Base-by-base conservation (phyloP, 2,113 vertebrate species). In the Turdus rufiventris region DNA sequence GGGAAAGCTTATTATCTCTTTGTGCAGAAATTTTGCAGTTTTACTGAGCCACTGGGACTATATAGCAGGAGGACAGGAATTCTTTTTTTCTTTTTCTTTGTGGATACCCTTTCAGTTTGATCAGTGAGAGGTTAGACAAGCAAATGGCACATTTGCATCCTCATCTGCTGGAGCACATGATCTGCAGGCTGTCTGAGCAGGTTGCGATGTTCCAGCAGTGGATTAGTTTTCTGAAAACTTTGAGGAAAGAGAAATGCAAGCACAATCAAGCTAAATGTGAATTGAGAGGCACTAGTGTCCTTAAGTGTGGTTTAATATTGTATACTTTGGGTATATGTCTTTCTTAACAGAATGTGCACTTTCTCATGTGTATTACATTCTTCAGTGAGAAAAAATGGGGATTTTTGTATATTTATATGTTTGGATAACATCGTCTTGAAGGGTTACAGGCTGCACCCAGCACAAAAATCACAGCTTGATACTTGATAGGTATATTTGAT, bases 401-500 rank as follows among this genome's bases (percentile, higher is more conserved):
- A 18, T 43, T 94, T 85, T 84, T 73, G 5, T 43, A 3, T 80
- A 38, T 62, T 86, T 77, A 8, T 56, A 4, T 65, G 16, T 53
- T 91, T 50, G 23, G 14, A 11, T 86, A 86, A 51, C 36, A 40
- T 92, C 19, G 36, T 31, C 11, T 88, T 81, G 24, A 80, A 47
- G 33, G 33, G 34, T 83, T 94, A 48, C 25, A 31, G 10, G 5
- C 42, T 63, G n/a, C 11, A n/a, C 3, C 3, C 12, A 18, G 42
- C 47, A n/a, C 18, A 73, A 70, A 89, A 82, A 14, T 61, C 67
- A 42, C 51, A 66, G 29, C 51, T 76, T 76, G 61, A 76, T 73
- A 88, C 26, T 66, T 91, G 74, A 62, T 89, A 91, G 53, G 71
- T 93, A 21, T 82, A 91, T 82, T 66, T 90, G 88, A 88, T 82